Percentiles rank a stretch among this genome's conserved stretches.
phyloP scores from a whole-genome alignment of 2,797 vertebrate species.

The Micrastur ruficollis region DNA sequence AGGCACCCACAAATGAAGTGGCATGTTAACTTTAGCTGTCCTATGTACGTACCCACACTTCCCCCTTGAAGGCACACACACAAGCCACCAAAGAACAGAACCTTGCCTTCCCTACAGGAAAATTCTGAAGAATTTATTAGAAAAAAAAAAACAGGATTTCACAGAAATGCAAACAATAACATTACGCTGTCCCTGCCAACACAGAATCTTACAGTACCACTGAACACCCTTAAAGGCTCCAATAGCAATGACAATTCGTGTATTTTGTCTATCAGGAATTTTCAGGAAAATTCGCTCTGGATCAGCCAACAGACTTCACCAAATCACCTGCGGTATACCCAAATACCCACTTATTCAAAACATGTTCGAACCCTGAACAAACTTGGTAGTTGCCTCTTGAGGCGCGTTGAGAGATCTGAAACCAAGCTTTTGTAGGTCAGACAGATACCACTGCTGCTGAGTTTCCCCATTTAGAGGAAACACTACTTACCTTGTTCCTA shows the following conservation, averaged over 20 bases:
- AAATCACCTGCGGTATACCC: background rate
- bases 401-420: background rate
- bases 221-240: background rate
- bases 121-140: background rate
- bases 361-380: background rate
- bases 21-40: background rate
- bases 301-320: background rate
- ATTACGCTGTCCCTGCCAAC: background rate
- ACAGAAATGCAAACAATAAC: background rate
- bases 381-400: background rate
- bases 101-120: background rate
- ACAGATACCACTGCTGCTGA: background rate
- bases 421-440: background rate
- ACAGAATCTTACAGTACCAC: background rate
- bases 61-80: background rate
- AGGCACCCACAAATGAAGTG: constrained; percentile 12
- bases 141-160: background rate
- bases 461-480: background rate
- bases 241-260: background rate
- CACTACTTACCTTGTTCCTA: background rate
- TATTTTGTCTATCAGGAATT: background rate
- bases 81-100: background rate
- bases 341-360: background rate
- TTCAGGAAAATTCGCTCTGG: background rate
- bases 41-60: background rate